A percentile compares a stretch with the other conserved stretches of the same genome.
Evolutionary conservation across 2,113 vertebrate genomes (phyloP).

Genomic region (Pluvialis apricaria): DNA sequence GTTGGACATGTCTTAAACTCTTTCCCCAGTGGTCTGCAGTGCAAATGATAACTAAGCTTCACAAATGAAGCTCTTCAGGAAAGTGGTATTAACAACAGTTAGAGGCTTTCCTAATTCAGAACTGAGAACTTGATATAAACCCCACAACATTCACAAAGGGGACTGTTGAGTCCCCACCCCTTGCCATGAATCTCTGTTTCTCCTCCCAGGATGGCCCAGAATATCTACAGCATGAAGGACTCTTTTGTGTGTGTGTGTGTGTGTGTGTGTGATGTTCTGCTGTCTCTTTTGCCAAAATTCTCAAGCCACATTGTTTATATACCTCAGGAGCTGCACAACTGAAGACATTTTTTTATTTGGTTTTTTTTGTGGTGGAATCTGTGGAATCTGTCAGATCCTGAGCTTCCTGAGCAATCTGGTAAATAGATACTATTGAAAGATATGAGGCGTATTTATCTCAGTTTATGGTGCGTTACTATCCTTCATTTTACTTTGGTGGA

Average conservation of each 20-base stretch:
- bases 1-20: background rate
- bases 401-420: background rate
- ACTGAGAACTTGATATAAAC: background rate
- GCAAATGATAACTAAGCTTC: background rate
- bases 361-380: background rate
- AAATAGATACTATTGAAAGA: background rate
- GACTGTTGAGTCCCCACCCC: background rate
- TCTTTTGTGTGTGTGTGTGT: background rate
- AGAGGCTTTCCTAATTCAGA: background rate
- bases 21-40: background rate
- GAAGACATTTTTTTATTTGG: background rate
- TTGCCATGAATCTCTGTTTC: background rate
- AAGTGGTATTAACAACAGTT: background rate
- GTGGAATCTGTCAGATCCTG: background rate
- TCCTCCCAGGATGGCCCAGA: background rate
- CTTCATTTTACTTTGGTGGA: background rate
- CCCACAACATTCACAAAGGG: background rate
- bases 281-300: background rate
- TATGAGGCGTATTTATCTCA: background rate
- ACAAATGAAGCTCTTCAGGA: background rate
- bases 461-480: background rate
- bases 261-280: background rate
- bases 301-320: background rate
- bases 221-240: background rate
- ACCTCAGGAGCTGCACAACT: background rate